Base-by-base conservation (phyloP, 30 jellyfish, hydroid and myxozoan genomes). In the Turritopsis dohrnii region DNA sequence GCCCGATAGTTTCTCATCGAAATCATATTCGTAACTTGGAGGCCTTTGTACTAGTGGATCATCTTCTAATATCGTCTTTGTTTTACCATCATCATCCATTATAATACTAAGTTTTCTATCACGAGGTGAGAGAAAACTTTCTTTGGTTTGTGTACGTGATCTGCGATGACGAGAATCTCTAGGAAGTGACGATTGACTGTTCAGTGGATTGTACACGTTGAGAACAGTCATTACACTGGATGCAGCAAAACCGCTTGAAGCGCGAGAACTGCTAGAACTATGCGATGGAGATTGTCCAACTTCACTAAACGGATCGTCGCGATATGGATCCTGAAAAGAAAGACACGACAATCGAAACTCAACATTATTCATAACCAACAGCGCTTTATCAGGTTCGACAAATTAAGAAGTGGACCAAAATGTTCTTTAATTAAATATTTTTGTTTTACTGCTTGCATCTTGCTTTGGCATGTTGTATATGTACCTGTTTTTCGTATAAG, bases 11-110 rank as follows among this genome's bases (percentile, higher is more conserved):
- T 77, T 60, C 53, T 77, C 85, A 53, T 80, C 87, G 20, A 80
- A 80, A 53, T 80, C 87, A 52, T 80, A 80, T 52, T 80, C 87
- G 53, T 80, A 80, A 53, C 87, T 80, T 0, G 87, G 87, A 13
- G 87, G 87, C 52, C 87, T 65, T 18, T 29, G 85, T 18, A 79
- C 52, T 31, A 41, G 86, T 21, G 29, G 21, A 79, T 29, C 86
- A 25, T 24, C 20, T 23, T 31, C 79, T 22, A 80, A 53, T 1
- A 60, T 77, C 0, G 66, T 77, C 71, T 30, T 29, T 52, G 83
- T 28, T 52, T 53, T 80, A 1, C 87, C 83, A 22, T 80, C 87
- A 18, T 80, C 65, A 1, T 80, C 87, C 1, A 80, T 17, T 1
- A 80, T 80, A 80, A 52, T 18, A 26, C 82, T 31, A 21, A 80